Base-by-base conservation (phyloP, 2,113 vertebrate genomes). In the Fregetta grallaria region DNA sequence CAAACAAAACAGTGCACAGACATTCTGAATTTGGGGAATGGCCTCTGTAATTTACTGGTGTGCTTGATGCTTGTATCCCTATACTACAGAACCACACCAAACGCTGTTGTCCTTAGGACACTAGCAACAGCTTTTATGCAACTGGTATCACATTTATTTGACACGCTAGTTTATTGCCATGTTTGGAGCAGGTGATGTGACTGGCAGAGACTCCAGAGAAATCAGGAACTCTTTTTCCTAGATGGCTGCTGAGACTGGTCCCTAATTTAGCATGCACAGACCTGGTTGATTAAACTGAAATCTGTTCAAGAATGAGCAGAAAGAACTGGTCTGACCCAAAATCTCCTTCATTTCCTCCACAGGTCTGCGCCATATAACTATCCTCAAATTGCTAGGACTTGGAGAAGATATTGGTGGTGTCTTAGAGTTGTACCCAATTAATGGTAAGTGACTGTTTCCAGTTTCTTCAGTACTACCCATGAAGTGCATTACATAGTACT, bases 401-500 rank as follows among this genome's bases (percentile, higher is more conserved):
- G 99, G 99, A 62, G 90, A 97, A 34, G 95, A 97, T 45, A 98
- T 99, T 95, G 99, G 99, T 30, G 99, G 99, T 65, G 98, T 99
- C 87, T 94, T 99, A 97, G 99, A 99, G 91, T 96, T 99, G 18
- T 99, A 99, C 88, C 99, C 99, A 9, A 99, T 99, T 96, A 99
- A 99, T 16, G 99, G 99, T 99, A 98, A 99, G 98, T 70, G 56
- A 77, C 56, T 26, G 10, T 55, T 96, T 62, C 52, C 36, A 52
- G 32, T 63, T 87, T 85, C 61, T 76, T 88, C 70, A 78, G 29
- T 72, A 61, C 16, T 68, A 63, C 5, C 16, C 8, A 38, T 8
- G 14, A 87, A 52, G 27, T 17, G 12, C 13, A 62, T 44, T 70
- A 40, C 30, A 36, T 4, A n/a, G 34, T 4, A 15, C 26, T 59